Evolutionary conservation across 53 echinoderm and acorn worm genomes (phyloP), one percentile per base, ranked within the genome.

Genomic region (Henricia sp.): DNA sequence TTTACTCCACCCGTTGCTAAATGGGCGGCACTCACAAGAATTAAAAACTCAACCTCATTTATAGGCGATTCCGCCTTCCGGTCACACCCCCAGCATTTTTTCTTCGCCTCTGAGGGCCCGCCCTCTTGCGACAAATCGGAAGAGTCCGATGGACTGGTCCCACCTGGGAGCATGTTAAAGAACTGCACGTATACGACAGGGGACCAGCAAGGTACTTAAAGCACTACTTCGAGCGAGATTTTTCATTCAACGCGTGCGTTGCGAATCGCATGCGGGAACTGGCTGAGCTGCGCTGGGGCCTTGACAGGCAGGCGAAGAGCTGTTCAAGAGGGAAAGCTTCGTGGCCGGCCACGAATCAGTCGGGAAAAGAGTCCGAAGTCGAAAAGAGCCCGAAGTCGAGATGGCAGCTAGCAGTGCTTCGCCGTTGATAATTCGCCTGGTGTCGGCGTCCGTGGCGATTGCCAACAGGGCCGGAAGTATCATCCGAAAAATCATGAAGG

Each of bases 401-500:
- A 83, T 58, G 62, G 72, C 72, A 62, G 71, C 76, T 19, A 77
- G 62, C 44, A 58, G 68, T 70, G 59, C 88, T 28, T 65, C 92
- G 32, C 85, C 94, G 32, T 76, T 96, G 44, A 52, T 97, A 9
- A 77, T 97, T 52, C 92, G 92, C 50, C 82, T 97, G 52, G 90
- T 97, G 76, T 91, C 97, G 41, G 94, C 97, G 23, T 94, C 97
- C 52, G 88, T 88, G 59, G 83, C 88, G 11, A 86, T 97, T 16
- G 92, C 97, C 30, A 92, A 93, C 71, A 74, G 83, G 82, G 97
- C 97, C 40, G 97, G 97, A 5, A 70, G 72, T 27, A 97, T 97
- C 77, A 94, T 97, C 37, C 46, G 97, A 40, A 94, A 97, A 39
- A 97, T 97, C 71, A 97, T 94, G 94, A 97, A 94, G 55, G 92